Evolutionary conservation across 2,888 invertebrate genomes (phyloP), one percentile per base, ranked within the genome.

Genomic region (Clostera curtula): DNA sequence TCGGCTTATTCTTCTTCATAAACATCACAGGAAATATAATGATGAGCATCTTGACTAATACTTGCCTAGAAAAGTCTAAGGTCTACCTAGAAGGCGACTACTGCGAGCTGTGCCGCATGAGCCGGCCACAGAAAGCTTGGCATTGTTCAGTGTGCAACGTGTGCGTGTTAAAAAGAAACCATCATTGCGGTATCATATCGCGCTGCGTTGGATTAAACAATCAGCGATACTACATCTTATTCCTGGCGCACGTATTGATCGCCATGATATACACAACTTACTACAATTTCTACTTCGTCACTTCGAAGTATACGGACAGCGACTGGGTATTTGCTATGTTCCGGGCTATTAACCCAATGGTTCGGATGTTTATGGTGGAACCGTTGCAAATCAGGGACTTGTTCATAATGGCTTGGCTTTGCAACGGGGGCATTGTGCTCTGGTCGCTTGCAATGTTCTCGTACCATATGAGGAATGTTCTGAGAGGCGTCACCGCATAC

Each of bases 161-260:
- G 0, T 98, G 97, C 59, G 89, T 97, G 26, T 55, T 91, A 3
- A 90, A 90, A 51, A 82, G 96, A 35, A 96, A 95, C 55, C 94
- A 93, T 65, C 92, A 93, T 57, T 93, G 96, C 58, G 86, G 90
- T 35, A 95, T 96, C 65, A 89, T 93, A 1, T 90, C 92, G 1
- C 90, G 90, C 45, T 96, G 96, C 66, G 85, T 96, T 28, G 96
- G 96, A 5, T 88, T 92, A 48, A 68, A 86, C 43, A 96, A 96
- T 65, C 90, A 91, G 43, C 85, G 96, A 40, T 96, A 90, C 64
- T 96, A 93, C 57, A 56, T 94, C 4, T 82, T 90, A 56, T 92
- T 93, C 56, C 69, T 93, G 1, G 52, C 88, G 0, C 90, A 95
- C 58, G 68, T 91, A 25, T 86, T 89, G 27, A 43, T 92, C 2